Evolutionary conservation across 2,888 invertebrate genomes (phyloP), one percentile per base, ranked within the genome.

Genomic region (Agriopis leucophaearia): DNA sequence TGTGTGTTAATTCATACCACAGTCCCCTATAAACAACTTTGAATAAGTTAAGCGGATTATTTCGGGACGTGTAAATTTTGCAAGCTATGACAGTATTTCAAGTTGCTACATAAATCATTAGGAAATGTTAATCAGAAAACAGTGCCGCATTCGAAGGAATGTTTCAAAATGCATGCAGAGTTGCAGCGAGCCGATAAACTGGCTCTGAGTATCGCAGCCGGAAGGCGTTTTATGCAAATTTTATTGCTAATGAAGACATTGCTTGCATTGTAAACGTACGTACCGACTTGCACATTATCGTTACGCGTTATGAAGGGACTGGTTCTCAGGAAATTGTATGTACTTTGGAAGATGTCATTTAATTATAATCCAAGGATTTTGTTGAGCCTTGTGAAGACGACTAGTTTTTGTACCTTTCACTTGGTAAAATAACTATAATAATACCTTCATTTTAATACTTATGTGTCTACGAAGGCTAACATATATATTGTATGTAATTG

Each of bases 211-310:
- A 76, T 74, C 73, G 68, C 71, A 62, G 72, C 67, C 70, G 74
- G 77, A 81, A 79, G 66, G 68, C 71, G 71, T 72, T 74, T 73
- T 75, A 78, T 78, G 81, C 73, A 71, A 80, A 81, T 80, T 74
- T 75, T 75, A 79, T 72, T 69, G 74, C 74, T 75, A 80, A 80
- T 76, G 73, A 76, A 79, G 75, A 74, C 76, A 73, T 60, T 52
- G 68, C 64, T 60, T 52, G 68, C 64, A 69, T 69, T 69, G 54
- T 69, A 70, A 74, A 56, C 44, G 71, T 69, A 55, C 42, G 27
- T 42, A 44, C 66, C 62, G 64, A 70, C 70, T 62, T 70, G 64
- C 63, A 54, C 60, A 71, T 69, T 68, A 70, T 66, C 67, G 66
- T 63, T 63, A 63, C 52, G 36, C 27, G 60, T 61, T 64, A 58